Conservation (phyloP, 2,888 invertebrate species). For the Hoplodrina ambigua region DNA sequence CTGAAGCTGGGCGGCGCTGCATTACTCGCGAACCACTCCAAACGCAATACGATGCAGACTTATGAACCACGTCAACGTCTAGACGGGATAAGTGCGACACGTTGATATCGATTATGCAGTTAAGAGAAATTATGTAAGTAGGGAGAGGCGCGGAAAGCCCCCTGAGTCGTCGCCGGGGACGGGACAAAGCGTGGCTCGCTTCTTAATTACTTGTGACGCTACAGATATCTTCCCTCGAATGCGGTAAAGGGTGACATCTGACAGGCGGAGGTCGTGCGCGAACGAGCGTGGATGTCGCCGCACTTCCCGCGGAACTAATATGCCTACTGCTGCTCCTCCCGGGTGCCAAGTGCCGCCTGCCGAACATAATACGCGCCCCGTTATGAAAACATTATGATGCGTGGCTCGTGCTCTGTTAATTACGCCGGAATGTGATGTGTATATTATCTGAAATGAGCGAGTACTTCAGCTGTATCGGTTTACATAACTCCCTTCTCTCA, state of each 20-base stretch:
- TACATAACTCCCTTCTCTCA: slow-evolving; percentile 58
- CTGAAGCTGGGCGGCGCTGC: slow-evolving; percentile 38
- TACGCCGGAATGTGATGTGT: slow-evolving; percentile 70
- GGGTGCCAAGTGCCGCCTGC: slow-evolving; percentile 44
- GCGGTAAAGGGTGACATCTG: slow-evolving; percentile 78
- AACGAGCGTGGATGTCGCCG: slow-evolving; percentile 57
- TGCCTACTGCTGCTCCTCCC: slow-evolving; percentile 33
- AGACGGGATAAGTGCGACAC: slow-evolving; percentile 81
- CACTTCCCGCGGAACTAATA: slow-evolving; percentile 59
- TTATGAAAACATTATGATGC: slow-evolving; percentile 79
- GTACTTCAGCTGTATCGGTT: slow-evolving; percentile 63
- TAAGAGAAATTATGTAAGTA: slow-evolving; percentile 86
- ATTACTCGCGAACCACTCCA: slow-evolving; percentile 68
- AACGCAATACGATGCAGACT: slow-evolving; percentile 75
- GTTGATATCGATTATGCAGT: slow-evolving; percentile 87
- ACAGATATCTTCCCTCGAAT: slow-evolving; percentile 78
- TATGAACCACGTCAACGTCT: slow-evolving; percentile 77
- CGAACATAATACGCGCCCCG: slow-evolving; percentile 64
- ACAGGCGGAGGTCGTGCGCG: slow-evolving; percentile 64
- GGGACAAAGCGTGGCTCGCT: slow-evolving; percentile 81
- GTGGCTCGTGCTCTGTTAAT: slow-evolving; percentile 75
- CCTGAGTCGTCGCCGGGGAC: slow-evolving; percentile 67
- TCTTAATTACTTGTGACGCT: slow-evolving; percentile 87
- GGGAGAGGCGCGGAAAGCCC: slow-evolving; percentile 78
- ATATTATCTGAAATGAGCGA: slow-evolving; percentile 66